Conservation (phyloP, 2,113 vertebrate species). For the Isichthys henryi region DNA sequence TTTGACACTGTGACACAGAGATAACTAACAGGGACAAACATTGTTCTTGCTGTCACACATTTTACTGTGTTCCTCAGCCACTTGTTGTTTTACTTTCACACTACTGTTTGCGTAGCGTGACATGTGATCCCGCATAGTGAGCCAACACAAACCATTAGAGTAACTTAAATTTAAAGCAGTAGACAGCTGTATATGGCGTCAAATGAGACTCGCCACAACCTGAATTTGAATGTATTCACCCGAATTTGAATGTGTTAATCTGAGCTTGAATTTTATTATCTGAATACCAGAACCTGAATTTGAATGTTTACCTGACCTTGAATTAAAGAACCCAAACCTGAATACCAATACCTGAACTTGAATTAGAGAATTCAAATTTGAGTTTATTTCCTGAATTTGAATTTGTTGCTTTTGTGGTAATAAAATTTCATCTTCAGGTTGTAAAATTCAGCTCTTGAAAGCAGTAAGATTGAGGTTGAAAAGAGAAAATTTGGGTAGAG, state of each 20-base stretch:
- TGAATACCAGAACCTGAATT: neutral
- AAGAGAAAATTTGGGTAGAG: neutral
- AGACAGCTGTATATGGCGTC: neutral
- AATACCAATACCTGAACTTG: neutral
- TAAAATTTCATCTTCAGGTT: neutral
- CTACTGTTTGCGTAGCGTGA: neutral
- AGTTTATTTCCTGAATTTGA: neutral
- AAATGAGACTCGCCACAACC: neutral
- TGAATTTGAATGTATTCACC: too few species aligned
- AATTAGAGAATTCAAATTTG: neutral
- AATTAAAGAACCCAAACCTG: neutral
- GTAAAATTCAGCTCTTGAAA: neutral
- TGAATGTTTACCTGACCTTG: neutral
- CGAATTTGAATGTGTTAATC: neutral
- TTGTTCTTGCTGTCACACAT: neutral
- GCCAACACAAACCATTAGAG: neutral
- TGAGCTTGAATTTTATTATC: neutral
- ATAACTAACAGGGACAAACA: neutral
- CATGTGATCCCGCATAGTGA: neutral
- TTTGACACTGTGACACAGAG: neutral
- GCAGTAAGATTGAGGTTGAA: neutral
- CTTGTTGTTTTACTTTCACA: neutral
- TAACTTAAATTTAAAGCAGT: neutral
- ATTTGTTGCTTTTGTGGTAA: neutral
- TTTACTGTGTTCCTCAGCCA: neutral